Conservation (phyloP, 2,888 invertebrate species). For the Frankliniella fusca region DNA sequence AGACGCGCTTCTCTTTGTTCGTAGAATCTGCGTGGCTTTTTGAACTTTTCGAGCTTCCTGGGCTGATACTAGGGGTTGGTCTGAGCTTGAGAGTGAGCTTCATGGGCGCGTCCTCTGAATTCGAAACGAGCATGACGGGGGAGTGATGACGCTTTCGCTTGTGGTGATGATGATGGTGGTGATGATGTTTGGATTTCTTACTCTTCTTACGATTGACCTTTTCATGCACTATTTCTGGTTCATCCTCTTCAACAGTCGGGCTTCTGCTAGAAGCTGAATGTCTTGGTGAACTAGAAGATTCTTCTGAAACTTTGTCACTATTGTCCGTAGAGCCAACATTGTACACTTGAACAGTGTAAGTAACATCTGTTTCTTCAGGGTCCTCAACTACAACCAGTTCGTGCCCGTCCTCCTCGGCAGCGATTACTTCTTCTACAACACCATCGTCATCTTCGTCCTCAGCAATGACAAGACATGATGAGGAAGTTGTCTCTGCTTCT, state of each 20-base stretch:
- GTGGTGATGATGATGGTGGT: constrained; percentile 41
- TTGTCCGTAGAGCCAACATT: neutral
- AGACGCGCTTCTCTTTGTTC: neutral
- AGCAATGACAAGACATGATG: neutral
- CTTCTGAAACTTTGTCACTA: neutral
- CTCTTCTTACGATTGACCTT: constrained; percentile 35
- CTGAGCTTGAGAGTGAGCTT: neutral
- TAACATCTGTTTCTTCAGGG: neutral
- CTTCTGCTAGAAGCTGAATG: neutral
- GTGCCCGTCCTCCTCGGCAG: constrained; percentile 10
- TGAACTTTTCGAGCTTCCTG: neutral
- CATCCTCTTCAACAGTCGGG: neutral
- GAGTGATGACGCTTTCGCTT: constrained; percentile 39
- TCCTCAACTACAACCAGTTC: constrained; percentile 1
- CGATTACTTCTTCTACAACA: neutral
- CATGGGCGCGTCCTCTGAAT: neutral
- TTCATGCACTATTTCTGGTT: constrained; percentile 5
- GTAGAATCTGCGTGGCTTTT: neutral
- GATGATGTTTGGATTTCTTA: constrained; percentile 40
- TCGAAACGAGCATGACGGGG: constrained; percentile 29
- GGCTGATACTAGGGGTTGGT: constrained; percentile 1
- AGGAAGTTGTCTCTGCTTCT: neutral
- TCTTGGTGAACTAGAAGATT: neutral
- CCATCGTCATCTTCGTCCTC: constrained; percentile 13
- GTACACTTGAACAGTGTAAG: neutral